Evolutionary conservation across 2,797 vertebrate species (phyloP), one percentile per base, ranked within the genome.

Genomic region (Protonibea diacanthus): DNA sequence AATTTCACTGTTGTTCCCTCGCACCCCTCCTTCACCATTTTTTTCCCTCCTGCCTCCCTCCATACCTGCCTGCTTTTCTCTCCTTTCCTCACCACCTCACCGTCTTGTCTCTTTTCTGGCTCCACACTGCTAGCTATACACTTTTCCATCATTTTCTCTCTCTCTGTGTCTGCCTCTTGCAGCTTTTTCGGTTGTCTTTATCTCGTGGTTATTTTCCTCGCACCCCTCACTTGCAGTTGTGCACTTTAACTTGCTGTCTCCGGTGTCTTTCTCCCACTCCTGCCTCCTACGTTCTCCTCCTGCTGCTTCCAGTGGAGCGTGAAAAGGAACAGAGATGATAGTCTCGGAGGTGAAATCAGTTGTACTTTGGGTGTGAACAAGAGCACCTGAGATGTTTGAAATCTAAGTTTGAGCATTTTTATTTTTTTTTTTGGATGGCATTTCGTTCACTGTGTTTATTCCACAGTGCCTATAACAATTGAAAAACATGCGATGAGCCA

Each of bases 301-400:
- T 48, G 44, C 67, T 63, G 59, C 64, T 79, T 74, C 69, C 76
- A 71, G 66, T 45, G 9, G 47, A 72, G 78, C 66, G 29, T 84
- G 67, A 55, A 58, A 58, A 80, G 58, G 67, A 79, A 88, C 71
- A 87, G 88, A 86, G 59, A 58, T 57, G 77, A 33, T 68, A 78
- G 76, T 66, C 81, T 74, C 63, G 64, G 71, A 82, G 76, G 86
- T 81, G 82, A 78, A 89, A 92, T 78, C 51, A 58, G 56, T 65
- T 69, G 51, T 58, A 65, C 56, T 72, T 38, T 59, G 47, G 68
- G 60, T 45, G 38, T 74, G 44, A 79, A 55, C 14, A 53, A 61
- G 51, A 73, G 15, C 27, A 64, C 45, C 71, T 78, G 75, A 78
- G 47, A 47, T 23, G 49, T 25, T 51, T 38, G 33, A 38, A 33